phyloP scores from a whole-genome alignment of 1,140 invertebrate genomes.

The Drosophila leontia region DNA sequence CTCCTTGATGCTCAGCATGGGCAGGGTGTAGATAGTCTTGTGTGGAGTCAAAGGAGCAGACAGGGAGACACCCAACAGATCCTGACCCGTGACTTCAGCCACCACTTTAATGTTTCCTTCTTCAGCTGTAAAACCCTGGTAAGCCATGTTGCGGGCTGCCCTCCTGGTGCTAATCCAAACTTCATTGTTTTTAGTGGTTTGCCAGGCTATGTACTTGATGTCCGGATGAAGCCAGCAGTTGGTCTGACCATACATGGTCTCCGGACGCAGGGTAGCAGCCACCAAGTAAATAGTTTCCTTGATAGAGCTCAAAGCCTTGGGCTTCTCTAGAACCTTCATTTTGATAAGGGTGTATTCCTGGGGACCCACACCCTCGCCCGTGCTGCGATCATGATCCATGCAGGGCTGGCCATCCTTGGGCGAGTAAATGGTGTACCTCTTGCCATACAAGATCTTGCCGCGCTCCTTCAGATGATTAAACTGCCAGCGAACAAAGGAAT shows the following conservation, averaged over 20 bases:
- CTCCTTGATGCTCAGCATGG: constrained; percentile 99
- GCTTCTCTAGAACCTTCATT: constrained; percentile 92
- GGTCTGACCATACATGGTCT: constrained; percentile 99
- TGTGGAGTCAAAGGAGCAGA: constrained; percentile 94
- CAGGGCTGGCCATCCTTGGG: constrained; percentile 99
- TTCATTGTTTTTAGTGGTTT: constrained; percentile 89
- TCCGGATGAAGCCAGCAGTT: constrained; percentile 99
- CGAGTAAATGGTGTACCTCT: constrained; percentile 98
- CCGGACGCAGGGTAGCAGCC: constrained; percentile 98
- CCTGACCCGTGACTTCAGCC: constrained; percentile 90
- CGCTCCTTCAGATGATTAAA: constrained; percentile 94
- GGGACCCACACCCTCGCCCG: constrained; percentile 98
- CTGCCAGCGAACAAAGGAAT: constrained; percentile 99
- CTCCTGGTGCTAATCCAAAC: constrained; percentile 95
- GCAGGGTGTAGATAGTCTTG: constrained; percentile 95
- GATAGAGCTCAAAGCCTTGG: constrained; percentile 87
- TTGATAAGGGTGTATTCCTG: constrained; percentile 99
- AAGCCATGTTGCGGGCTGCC: constrained; percentile 97
- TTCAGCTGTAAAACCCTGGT: constrained; percentile 94
- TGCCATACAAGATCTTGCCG: constrained; percentile 98
- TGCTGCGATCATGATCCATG: constrained; percentile 99
- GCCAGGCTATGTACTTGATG: constrained; percentile 95
- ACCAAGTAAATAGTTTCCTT: constrained; percentile 87
- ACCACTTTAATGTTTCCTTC: constrained; percentile 92
- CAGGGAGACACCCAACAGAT: constrained; percentile 92